Base-by-base conservation (phyloP, 2,797 vertebrate species). In the Scomberomorus guttatus region DNA sequence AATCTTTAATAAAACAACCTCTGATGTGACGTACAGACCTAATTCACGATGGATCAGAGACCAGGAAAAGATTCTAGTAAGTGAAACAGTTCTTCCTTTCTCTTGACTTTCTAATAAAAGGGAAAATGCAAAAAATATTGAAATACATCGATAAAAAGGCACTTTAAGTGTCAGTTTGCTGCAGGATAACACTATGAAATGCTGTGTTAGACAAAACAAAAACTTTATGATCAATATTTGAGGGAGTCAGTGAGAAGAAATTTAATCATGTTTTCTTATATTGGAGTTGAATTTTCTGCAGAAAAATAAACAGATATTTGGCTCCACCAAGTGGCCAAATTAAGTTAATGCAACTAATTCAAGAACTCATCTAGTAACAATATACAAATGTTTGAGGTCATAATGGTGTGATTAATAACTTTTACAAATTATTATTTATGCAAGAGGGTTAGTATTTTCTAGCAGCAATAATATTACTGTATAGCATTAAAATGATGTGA, bases 291-390 rank as follows among this genome's bases (percentile, higher is more conserved):
- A 46, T 46, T 32, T 46, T 18, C 51, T 68, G 51, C 15, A 18
- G 13, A 25, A 50, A 77, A 24, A 55, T 60, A 58, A 64, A 48
- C 1, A 7, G 1, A 6, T 15, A 65, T 83, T 22, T 90, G 74
- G 44, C 81, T 79, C 84, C 84, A 84, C 1, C 72, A 5, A n/a
- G 79, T 73, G 87, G 15, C 15, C 32, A 58, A 22, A 62, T 3
- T 0, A 1, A 20, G 24, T 42, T 20, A 83, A 0, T 74, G 46
- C 76, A 85, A 0, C 13, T 18, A 66, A 22, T 22, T n/a, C 1
- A 3, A 7, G 0, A 24, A 6, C 46, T 14, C 20, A 29, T 5
- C 37, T 37, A 0, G 7, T 37, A 32, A 24, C 32, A 48, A 20
- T 6, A 14, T 13, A 61, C 0, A 32, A 18, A 54, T 10, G 34